Evolutionary conservation across 2,113 vertebrate genomes (phyloP), one percentile per base, ranked within the genome.

Genomic region (Oenanthe oenanthe): DNA sequence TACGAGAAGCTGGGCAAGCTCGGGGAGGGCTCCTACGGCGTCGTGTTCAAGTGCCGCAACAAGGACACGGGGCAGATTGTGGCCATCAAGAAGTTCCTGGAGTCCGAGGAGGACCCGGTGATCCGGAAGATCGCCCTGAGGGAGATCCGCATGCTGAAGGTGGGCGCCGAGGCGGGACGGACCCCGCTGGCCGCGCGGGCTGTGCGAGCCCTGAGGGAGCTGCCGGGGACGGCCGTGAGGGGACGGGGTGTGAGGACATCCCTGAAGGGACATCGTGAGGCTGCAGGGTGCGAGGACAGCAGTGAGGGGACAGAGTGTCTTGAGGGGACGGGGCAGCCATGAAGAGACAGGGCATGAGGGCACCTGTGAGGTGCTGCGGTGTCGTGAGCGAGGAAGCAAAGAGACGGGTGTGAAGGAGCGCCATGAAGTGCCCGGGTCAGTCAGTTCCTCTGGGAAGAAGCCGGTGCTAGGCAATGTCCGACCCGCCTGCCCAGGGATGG

Each of bases 141-240:
- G 87, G 99, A 99, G 97, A 98, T 99, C 94, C 97, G 99, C 76
- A 98, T 99, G 99, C 98, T 99, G 7, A 99, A 99, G 99, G 99
- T 93, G 85, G 26, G 91, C 50, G 57, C 32, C 12, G 40, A 45
- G 43, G 71, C 24, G 77, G n/a, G 18, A 21, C 38, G 29, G 71
- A 68, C 17, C 72, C 60, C 32, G 32, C 57, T 16, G 54, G 14
- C 40, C 40, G 40, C 40, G 40, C 40, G 40, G 40, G 40, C 40
- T 42, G 40, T 42, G 40, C 22, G 26, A 28, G 74, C 42, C 28
- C 47, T 5, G 58, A 36, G 75, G 58, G 57, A 4, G 32, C 56
- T 6, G 78, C 9, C n/a, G 67, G 47, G 34, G 31, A 10, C 12
- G 20, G 21, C 10, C 3, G 19, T 29, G 82, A 85, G 42, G 61